phyloP scores from a whole-genome alignment of 2,888 invertebrate species.

The Penaeus monodon region DNA sequence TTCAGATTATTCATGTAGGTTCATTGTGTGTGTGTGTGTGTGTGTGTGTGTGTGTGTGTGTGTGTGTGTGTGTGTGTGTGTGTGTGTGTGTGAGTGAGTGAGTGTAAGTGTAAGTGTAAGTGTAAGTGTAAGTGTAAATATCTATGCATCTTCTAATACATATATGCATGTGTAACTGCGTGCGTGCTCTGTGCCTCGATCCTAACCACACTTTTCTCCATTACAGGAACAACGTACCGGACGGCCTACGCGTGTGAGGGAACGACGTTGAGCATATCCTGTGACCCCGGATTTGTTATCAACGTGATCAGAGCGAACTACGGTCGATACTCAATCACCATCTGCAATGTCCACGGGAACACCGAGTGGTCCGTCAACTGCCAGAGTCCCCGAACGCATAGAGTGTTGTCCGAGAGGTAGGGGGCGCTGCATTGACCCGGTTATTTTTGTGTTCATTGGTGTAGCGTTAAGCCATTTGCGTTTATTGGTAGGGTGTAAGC shows the following conservation, averaged over 20 bases:
- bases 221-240: slow-evolving; percentile 68
- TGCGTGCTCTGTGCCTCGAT: neutral
- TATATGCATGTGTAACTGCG: neutral
- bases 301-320: slow-evolving; percentile 94
- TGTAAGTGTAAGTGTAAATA: no score
- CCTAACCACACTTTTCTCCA: neutral
- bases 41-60: no score
- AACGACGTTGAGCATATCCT: slow-evolving; percentile 88
- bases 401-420: slow-evolving; percentile 89
- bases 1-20: no score
- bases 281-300: slow-evolving; percentile 89
- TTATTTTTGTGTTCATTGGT: neutral
- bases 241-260: slow-evolving; percentile 96
- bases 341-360: slow-evolving; percentile 95
- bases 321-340: slow-evolving; percentile 92
- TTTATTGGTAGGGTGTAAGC: neutral
- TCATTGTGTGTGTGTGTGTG: no score
- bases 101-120: no score
- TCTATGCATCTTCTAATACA: neutral
- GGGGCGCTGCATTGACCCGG: slow-evolving; percentile 31
- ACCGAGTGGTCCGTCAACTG: slow-evolving; percentile 97
- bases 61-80: no score
- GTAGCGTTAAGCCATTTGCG: neutral
- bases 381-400: slow-evolving; percentile 89
- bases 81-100: no score